phyloP scores from a whole-genome alignment of 2,888 invertebrate genomes.

The Eutolmus rufibarbis region DNA sequence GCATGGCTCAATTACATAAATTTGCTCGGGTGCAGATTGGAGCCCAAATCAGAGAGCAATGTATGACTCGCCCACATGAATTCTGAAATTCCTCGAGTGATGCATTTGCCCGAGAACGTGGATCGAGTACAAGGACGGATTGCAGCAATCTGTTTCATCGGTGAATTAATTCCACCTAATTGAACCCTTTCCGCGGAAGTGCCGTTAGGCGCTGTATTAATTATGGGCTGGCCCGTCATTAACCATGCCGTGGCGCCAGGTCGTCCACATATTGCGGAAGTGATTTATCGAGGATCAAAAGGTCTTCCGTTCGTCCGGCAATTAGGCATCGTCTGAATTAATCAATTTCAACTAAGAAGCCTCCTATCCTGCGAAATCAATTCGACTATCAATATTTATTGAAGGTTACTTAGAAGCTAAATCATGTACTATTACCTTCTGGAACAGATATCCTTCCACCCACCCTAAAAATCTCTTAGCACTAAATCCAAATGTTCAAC shows the following conservation, averaged over 20 bases:
- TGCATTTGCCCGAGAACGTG: not conserved
- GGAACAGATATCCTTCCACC: not conserved
- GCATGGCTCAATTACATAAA: not conserved
- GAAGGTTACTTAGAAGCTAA: not conserved
- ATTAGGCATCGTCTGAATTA: not conserved
- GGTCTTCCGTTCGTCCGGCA: not conserved
- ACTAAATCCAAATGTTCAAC: no score
- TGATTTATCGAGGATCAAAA: not conserved
- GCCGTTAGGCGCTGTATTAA: not conserved
- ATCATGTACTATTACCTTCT: not conserved
- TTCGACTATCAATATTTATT: not conserved
- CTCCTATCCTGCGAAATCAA: not conserved
- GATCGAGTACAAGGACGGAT: not conserved
- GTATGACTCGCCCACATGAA: not conserved
- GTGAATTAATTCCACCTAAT: conserved; percentile 3
- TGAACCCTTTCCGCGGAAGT: not conserved
- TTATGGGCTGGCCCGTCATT: not conserved
- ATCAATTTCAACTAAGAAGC: not conserved
- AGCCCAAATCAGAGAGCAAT: not conserved
- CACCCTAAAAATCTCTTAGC: no score
- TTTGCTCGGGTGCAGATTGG: not conserved
- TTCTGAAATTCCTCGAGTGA: not conserved
- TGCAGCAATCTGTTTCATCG: not conserved
- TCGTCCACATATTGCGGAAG: not conserved
- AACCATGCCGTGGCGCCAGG: not conserved